Evolutionary conservation across 2,113 vertebrate species (phyloP).

Genomic region (Piprites chloris): DNA sequence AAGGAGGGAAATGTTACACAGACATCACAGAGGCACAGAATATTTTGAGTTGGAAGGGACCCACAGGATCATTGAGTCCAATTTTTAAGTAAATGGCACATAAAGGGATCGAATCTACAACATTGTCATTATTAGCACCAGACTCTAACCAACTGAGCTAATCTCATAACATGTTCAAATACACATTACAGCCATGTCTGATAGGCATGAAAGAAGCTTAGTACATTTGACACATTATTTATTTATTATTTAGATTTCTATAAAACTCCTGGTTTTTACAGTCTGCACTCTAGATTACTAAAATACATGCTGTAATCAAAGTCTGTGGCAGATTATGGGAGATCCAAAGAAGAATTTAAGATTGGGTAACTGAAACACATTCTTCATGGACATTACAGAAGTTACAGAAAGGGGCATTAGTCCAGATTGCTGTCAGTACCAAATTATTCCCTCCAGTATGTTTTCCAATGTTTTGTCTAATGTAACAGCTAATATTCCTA

Average conservation of each 20-base stretch:
- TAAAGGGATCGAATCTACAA: neutral
- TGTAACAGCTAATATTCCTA: neutral
- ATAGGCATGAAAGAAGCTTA: neutral
- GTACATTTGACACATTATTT: neutral
- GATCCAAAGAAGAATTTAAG: neutral
- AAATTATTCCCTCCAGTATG: neutral
- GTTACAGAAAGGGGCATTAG: neutral
- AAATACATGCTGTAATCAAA: neutral
- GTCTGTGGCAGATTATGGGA: neutral
- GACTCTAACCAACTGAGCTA: neutral
- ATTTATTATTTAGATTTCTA: neutral
- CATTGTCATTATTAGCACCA: neutral
- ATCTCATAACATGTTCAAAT: neutral
- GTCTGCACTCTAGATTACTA: neutral
- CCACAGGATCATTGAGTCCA: neutral
- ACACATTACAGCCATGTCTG: neutral
- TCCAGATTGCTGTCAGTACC: neutral
- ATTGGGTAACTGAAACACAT: neutral
- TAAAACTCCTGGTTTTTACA: neutral
- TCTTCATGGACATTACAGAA: neutral
- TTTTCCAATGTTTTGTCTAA: neutral
- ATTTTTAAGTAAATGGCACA: neutral
- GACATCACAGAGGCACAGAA: neutral
- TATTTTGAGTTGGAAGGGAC: neutral
- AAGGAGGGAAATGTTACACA: neutral